Evolutionary conservation across 2,797 vertebrate genomes (phyloP).

Genomic region (Acomys russatus): DNA sequence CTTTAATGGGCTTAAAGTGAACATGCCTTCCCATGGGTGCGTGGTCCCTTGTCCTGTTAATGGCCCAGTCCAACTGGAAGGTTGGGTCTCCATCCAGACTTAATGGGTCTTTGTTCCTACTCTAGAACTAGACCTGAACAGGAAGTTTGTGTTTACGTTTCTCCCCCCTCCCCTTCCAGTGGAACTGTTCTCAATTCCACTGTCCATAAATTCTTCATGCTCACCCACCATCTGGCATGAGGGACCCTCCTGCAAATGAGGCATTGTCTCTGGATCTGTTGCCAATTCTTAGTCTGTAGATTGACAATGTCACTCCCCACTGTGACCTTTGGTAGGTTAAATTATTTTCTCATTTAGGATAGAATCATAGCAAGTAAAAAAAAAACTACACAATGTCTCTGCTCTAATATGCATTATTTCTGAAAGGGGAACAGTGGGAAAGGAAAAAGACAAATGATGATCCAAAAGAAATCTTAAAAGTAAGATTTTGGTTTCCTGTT

Average conservation of each 20-base stretch:
- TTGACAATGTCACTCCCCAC: not conserved
- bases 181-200: not conserved
- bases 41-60: not conserved
- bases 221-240: not conserved
- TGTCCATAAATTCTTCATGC: not conserved
- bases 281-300: not conserved
- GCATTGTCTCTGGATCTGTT: not conserved
- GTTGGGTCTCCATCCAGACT: not conserved
- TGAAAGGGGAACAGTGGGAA: not conserved
- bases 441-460: not conserved
- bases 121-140: not conserved
- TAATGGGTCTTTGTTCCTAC: not conserved
- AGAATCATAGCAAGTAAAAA: not conserved
- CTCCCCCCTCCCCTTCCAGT: not conserved
- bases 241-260: not conserved
- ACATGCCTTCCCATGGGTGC: too few relatives aligned
- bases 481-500: slow-evolving; percentile 30
- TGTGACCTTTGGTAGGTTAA: not conserved
- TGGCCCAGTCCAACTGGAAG: not conserved
- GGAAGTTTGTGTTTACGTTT: not conserved
- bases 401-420: not conserved
- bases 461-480: not conserved
- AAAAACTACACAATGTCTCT: not conserved
- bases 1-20: not conserved
- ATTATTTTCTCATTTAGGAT: not conserved